A percentile compares a stretch with the other conserved stretches of the same genome.
Evolutionary conservation across 2,888 invertebrate species (phyloP).

Genomic region (Hipparchia semele): DNA sequence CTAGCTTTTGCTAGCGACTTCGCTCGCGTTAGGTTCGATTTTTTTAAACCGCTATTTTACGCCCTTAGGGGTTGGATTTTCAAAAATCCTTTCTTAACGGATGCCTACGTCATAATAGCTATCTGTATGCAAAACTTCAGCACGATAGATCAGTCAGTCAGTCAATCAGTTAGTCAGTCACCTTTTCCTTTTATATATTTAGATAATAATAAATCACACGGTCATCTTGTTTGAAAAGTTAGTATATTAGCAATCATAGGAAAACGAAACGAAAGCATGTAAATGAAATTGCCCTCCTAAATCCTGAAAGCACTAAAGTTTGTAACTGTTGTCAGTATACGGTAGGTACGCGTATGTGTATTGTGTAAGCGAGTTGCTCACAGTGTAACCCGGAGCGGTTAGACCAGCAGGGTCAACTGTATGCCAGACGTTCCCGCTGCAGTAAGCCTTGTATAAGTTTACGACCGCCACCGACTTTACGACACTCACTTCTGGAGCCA

Average conservation of each 20-base stretch:
- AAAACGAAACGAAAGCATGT: not conserved
- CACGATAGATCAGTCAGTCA: too few relatives aligned
- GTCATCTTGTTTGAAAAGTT: too few relatives aligned
- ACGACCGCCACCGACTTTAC: conserved; percentile 74
- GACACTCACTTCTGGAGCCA: conserved; percentile 60
- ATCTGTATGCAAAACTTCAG: too few relatives aligned
- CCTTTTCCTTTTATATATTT: too few relatives aligned
- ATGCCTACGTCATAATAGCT: too few relatives aligned
- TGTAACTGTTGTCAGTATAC: conserved; percentile 48
- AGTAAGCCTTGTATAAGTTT: conserved; percentile 65
- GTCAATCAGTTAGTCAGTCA: too few relatives aligned
- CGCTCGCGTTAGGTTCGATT: too few relatives aligned
- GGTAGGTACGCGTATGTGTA: not conserved
- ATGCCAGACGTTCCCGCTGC: conserved; percentile 36
- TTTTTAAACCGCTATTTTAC: too few relatives aligned
- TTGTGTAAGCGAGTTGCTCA: conserved; percentile 38
- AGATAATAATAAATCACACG: too few relatives aligned
- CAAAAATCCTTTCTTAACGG: too few relatives aligned
- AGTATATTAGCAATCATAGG: not conserved
- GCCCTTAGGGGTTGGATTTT: too few relatives aligned
- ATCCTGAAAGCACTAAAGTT: conserved; percentile 58
- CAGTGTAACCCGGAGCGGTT: conserved; percentile 34
- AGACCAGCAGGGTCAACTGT: conserved; percentile 40
- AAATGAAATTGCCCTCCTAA: not conserved
- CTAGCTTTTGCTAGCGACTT: too few relatives aligned